Conservation (phyloP, 1,140 invertebrate genomes). For the Cephus cinctus region DNA sequence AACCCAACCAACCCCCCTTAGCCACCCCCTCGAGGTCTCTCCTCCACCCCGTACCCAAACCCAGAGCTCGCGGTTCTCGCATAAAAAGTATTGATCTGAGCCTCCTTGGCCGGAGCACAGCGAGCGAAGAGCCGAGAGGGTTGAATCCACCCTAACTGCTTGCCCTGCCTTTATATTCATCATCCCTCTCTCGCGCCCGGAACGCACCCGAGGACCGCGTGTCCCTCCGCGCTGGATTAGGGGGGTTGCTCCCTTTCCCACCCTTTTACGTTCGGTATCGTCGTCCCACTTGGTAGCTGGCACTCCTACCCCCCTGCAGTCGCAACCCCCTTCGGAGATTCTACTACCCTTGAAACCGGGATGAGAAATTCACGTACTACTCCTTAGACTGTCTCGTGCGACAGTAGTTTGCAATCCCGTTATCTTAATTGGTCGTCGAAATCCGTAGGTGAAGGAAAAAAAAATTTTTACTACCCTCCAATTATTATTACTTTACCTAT, state of each 20-base stretch:
- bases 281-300: too few species aligned
- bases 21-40: neutral
- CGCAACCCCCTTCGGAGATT: too few species aligned
- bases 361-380: too few species aligned
- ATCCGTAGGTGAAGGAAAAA: too few species aligned
- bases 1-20: neutral
- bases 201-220: neutral
- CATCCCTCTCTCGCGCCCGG: slow-evolving; percentile 20
- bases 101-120: slow-evolving; percentile 35
- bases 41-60: too few species aligned
- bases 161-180: slow-evolving; percentile 36
- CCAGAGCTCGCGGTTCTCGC: slow-evolving; percentile 32
- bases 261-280: neutral
- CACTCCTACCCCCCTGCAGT: too few species aligned
- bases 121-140: slow-evolving; percentile 38
- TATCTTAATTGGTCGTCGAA: too few species aligned
- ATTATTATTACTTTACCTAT: too few species aligned
- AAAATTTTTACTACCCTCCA: too few species aligned
- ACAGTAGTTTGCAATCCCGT: too few species aligned
- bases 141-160: slow-evolving; percentile 52
- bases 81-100: slow-evolving; percentile 53
- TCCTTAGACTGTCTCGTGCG: too few species aligned
- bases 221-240: neutral
- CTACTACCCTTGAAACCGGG: too few species aligned
- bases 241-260: neutral